These are phyloP conservation scores for Cephalopachus bancanus DNA, from an alignment of 2,797 vertebrate species.

Conservation along the genomic window DNA sequence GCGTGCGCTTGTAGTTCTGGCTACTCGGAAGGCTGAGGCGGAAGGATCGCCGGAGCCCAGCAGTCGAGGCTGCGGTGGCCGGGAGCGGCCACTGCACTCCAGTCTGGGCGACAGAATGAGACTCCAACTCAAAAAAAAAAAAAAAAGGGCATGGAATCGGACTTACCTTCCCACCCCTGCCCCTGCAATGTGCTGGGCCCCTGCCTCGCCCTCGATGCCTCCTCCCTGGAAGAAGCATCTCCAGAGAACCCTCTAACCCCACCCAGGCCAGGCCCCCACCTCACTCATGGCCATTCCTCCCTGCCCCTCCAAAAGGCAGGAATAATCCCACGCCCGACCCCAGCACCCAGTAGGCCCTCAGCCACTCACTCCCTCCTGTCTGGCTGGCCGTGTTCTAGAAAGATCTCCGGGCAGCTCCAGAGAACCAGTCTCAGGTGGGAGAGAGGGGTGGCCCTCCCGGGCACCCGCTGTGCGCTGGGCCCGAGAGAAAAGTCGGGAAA, in stretches of 20 bases:
- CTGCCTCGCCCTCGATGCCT: not conserved
- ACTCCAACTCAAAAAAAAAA: no score
- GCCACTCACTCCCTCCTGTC: not conserved
- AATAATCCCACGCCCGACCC: not conserved
- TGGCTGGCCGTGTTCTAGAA: not conserved
- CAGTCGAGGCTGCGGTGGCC: no score
- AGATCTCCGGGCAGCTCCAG: not conserved
- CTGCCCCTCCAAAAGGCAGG: not conserved
- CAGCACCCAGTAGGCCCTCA: not conserved
- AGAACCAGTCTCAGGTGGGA: not conserved
- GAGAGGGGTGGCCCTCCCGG: not conserved
- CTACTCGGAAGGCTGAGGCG: no score
- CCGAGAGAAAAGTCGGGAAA: not conserved
- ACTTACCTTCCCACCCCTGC: not conserved
- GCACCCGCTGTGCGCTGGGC: not conserved
- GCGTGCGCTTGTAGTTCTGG: no score
- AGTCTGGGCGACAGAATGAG: no score
- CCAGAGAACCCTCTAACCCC: not conserved
- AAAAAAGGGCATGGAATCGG: not conserved
- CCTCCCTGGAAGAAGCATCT: not conserved
- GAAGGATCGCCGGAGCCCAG: no score
- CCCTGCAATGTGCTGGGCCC: rapidly evolving
- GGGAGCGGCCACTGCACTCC: no score
- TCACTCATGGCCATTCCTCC: no score
- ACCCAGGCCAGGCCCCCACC: not conserved